These are phyloP conservation scores for Micromussa lordhowensis DNA, from an alignment of 92 coral and sea anemone genomes.

Conservation along the genomic window DNA sequence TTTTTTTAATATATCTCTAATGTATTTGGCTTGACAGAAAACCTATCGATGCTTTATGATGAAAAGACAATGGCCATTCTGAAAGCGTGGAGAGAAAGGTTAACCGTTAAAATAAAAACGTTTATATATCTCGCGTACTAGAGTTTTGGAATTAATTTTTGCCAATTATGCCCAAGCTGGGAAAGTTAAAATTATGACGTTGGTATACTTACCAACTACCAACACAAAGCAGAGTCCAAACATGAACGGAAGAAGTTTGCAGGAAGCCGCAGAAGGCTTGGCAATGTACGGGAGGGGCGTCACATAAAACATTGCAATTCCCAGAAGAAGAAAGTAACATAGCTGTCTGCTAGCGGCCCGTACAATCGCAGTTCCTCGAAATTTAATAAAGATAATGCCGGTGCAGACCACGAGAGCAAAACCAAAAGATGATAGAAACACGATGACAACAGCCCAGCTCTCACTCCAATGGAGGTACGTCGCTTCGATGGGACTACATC, in stretches of 20 bases:
- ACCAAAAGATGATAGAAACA: slow-evolving; percentile 62
- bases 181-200: background rate
- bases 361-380: slow-evolving; percentile 70
- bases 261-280: slow-evolving; percentile 59
- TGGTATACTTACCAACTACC: slow-evolving; percentile 69
- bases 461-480: slow-evolving; percentile 62
- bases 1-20: too few relatives aligned
- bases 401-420: slow-evolving; percentile 44
- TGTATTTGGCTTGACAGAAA: too few relatives aligned
- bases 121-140: background rate
- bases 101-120: background rate
- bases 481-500: slow-evolving; percentile 65
- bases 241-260: slow-evolving; percentile 66
- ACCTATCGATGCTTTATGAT: background rate
- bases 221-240: slow-evolving; percentile 72
- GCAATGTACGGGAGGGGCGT: slow-evolving; percentile 64
- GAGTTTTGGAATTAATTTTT: background rate
- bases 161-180: too few relatives aligned
- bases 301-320: slow-evolving; percentile 70
- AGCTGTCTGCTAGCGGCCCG: slow-evolving; percentile 84
- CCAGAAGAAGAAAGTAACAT: slow-evolving; percentile 65
- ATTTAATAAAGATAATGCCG: slow-evolving; percentile 51
- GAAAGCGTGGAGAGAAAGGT: background rate
- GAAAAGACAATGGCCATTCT: background rate
- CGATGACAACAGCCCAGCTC: slow-evolving; percentile 63